Conservation (phyloP, 2,797 vertebrate species). For the Bufotes viridis region DNA sequence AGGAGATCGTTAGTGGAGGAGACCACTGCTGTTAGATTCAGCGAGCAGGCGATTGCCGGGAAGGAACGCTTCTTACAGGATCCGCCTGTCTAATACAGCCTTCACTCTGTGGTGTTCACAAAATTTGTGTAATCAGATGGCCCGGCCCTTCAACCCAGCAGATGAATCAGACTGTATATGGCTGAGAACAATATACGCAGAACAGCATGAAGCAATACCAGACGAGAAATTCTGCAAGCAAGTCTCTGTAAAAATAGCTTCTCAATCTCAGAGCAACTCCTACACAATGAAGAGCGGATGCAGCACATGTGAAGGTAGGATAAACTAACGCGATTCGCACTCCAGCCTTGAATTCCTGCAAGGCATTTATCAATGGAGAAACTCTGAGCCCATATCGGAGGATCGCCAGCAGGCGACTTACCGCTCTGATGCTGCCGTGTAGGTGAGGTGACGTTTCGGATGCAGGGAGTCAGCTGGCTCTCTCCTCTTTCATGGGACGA, state of each 20-base stretch:
- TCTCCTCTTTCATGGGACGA: slow-evolving; percentile 96
- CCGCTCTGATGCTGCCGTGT: slow-evolving; percentile 93
- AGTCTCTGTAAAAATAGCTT: background rate
- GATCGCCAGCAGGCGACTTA: slow-evolving; percentile 69
- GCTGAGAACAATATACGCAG: background rate
- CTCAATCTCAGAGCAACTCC: background rate
- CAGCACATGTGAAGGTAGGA: background rate
- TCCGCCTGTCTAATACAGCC: too few species aligned
- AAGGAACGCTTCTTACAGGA: too few species aligned
- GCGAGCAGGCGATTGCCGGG: too few species aligned
- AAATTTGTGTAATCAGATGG: too few species aligned
- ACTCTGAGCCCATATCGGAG: too few species aligned
- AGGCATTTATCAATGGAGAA: background rate
- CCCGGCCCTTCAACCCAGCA: too few species aligned
- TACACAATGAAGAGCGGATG: background rate
- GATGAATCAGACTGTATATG: background rate
- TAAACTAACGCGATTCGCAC: background rate
- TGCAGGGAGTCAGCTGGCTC: slow-evolving; percentile 96
- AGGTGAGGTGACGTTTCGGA: slow-evolving; percentile 96
- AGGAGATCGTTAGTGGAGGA: too few species aligned
- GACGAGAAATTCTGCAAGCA: background rate
- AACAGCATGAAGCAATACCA: background rate
- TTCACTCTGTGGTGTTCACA: too few species aligned
- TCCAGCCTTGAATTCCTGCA: background rate
- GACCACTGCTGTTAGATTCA: too few species aligned